phyloP scores from a whole-genome alignment of 2,888 invertebrate genomes.

The Enoplolaimus lenunculus region DNA sequence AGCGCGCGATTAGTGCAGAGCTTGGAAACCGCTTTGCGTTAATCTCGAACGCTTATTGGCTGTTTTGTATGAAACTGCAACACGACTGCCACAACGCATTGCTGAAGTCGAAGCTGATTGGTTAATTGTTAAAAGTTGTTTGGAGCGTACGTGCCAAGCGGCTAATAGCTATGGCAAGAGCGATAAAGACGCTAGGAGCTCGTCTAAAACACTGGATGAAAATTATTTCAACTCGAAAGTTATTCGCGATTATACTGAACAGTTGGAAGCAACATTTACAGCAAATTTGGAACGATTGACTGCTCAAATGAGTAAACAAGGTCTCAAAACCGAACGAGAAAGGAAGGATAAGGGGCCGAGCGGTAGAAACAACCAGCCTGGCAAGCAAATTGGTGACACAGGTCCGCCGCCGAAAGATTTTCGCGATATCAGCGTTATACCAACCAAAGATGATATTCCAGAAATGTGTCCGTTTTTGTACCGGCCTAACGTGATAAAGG shows the following conservation, averaged over 20 bases:
- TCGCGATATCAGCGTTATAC: slow-evolving; percentile 39
- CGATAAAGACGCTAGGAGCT: too few species aligned
- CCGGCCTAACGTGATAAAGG: slow-evolving; percentile 52
- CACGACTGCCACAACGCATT: background rate
- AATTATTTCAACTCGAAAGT: background rate
- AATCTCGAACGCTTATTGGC: background rate
- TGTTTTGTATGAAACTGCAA: background rate
- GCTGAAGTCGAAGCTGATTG: background rate
- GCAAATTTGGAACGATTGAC: background rate
- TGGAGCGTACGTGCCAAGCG: background rate
- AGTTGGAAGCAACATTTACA: background rate
- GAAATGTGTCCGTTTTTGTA: slow-evolving; percentile 44
- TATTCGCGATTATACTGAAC: background rate
- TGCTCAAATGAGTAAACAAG: too few species aligned
- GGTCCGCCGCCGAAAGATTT: slow-evolving; percentile 45
- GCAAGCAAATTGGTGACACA: background rate
- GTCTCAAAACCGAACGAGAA: background rate
- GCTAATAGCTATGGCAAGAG: too few species aligned
- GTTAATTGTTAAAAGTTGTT: background rate
- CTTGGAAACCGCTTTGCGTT: background rate
- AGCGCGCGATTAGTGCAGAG: background rate
- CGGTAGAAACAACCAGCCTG: too few species aligned
- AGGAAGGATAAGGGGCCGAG: background rate
- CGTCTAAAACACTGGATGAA: too few species aligned
- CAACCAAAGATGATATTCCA: slow-evolving; percentile 39